Evolutionary conservation across 2,797 vertebrate genomes (phyloP).

Genomic region (Pterois miles): DNA sequence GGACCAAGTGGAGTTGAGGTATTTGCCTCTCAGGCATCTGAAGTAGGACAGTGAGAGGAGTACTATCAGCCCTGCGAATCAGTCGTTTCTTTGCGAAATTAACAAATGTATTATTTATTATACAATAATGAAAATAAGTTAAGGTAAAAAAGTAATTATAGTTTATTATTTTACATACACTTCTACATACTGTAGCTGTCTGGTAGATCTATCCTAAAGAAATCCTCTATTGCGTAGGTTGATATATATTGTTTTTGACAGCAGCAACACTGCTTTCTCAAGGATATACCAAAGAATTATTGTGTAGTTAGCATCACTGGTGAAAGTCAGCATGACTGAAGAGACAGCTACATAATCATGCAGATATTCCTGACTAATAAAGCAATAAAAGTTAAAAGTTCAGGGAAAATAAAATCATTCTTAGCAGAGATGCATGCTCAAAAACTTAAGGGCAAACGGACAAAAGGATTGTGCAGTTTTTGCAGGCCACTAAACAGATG

Average conservation of each 20-base stretch:
- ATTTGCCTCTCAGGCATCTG: constrained; percentile 80
- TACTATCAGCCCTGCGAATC: constrained; percentile 10
- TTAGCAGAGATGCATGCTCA: background rate
- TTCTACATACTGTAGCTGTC: background rate
- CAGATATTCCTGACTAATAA: background rate
- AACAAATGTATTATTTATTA: background rate
- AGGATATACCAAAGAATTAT: background rate
- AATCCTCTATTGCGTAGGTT: background rate
- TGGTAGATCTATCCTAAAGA: background rate
- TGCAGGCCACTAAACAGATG: background rate
- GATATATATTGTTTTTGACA: background rate
- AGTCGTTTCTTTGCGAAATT: constrained; percentile 2
- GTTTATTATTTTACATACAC: too few relatives aligned
- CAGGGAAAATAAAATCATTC: background rate
- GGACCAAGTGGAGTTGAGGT: constrained; percentile 73
- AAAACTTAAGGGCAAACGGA: background rate
- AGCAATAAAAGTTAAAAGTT: background rate
- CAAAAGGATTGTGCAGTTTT: background rate
- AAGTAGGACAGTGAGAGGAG: constrained; percentile 43
- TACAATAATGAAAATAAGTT: background rate
- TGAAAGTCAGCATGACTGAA: background rate
- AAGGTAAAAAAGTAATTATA: too few relatives aligned
- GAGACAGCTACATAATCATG: background rate
- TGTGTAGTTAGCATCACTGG: background rate
- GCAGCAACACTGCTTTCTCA: background rate